phyloP scores from a whole-genome alignment of 2,113 vertebrate genomes.

The Rhodinocichla rosea region DNA sequence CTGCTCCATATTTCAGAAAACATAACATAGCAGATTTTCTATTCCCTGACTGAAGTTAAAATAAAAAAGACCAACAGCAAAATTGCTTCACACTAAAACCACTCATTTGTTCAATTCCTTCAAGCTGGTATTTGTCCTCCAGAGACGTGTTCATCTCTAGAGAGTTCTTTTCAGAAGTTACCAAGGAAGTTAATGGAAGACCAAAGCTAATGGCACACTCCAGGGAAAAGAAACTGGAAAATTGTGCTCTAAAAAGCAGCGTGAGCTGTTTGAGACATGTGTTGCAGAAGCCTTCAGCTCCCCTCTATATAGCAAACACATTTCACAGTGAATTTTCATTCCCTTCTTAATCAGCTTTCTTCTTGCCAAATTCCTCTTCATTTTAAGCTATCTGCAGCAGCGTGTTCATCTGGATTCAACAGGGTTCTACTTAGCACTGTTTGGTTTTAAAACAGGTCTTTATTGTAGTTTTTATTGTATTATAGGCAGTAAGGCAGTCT shows the following conservation, averaged over 20 bases:
- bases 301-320: not conserved
- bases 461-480: not conserved
- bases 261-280: not conserved
- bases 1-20: not conserved
- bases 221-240: conserved; percentile 36
- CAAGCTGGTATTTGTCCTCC: conserved; percentile 21
- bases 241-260: not conserved
- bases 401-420: not conserved
- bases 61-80: not conserved
- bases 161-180: conserved; percentile 51
- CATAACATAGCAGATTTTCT: not conserved
- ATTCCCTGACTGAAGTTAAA: not conserved
- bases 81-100: conserved; percentile 14
- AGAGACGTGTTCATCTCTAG: not conserved
- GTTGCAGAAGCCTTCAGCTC: not conserved
- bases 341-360: not conserved
- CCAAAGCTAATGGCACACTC: conserved; percentile 29
- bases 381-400: not conserved
- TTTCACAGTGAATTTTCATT: not conserved
- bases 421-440: not conserved
- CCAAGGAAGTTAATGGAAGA: conserved; percentile 42
- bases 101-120: conserved; percentile 44
- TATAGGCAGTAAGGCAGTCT: not conserved
- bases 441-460: not conserved
- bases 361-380: not conserved